Conservation (phyloP, 1,140 invertebrate species). For the Achatina immaculata region DNA sequence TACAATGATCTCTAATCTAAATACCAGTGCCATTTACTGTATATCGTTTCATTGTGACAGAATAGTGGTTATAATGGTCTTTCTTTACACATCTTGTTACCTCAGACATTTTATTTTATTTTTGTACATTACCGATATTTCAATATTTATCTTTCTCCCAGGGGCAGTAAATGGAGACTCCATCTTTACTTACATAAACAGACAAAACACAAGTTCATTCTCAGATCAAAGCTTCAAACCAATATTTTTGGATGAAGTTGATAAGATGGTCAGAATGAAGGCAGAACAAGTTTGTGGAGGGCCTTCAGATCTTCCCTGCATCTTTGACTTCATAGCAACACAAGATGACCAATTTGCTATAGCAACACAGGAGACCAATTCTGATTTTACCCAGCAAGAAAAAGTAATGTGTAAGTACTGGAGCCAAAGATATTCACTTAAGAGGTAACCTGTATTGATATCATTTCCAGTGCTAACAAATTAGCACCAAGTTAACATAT, state of each 20-base stretch:
- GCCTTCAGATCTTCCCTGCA: neutral
- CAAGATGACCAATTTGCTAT: slow-evolving; percentile 8
- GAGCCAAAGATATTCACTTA: too few species aligned
- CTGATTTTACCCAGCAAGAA: neutral
- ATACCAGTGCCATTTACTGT: too few species aligned
- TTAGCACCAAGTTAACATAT: too few species aligned
- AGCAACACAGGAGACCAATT: neutral
- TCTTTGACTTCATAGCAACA: slow-evolving; percentile 34
- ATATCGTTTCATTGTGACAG: too few species aligned
- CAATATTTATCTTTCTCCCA: neutral
- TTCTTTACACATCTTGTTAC: neutral
- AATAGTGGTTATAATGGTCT: neutral
- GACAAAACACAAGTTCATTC: slow-evolving; percentile 6
- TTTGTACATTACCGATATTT: too few species aligned
- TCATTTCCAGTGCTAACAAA: too few species aligned
- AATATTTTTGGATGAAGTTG: slow-evolving; percentile 29
- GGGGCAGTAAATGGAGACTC: neutral
- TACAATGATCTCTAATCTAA: too few species aligned
- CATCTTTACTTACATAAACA: neutral
- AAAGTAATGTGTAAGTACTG: slow-evolving; percentile 3
- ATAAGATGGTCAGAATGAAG: neutral
- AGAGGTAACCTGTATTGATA: too few species aligned
- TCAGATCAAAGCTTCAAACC: slow-evolving; percentile 1
- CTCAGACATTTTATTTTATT: too few species aligned
- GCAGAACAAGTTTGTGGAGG: slow-evolving; percentile 2